phyloP scores from a whole-genome alignment of 2,888 invertebrate genomes.

The Cosmopolites sordidus region DNA sequence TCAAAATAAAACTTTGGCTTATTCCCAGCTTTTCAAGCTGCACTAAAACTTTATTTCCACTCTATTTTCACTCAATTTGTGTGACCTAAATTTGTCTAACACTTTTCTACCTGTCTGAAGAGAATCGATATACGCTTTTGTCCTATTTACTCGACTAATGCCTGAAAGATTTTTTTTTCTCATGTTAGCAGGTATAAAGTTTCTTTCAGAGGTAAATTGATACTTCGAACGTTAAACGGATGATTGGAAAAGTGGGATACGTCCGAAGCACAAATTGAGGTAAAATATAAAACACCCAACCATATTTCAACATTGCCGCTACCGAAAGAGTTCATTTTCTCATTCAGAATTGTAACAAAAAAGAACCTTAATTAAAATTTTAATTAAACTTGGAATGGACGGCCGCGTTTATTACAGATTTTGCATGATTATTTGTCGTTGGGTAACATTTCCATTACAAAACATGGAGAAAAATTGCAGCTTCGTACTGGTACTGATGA shows the following conservation, averaged over 20 bases:
- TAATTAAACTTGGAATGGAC: neutral
- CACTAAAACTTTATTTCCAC: too few species aligned
- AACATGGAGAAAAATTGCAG: too few species aligned
- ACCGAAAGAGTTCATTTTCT: neutral
- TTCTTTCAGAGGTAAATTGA: neutral
- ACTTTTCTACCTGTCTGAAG: too few species aligned
- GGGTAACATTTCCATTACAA: too few species aligned
- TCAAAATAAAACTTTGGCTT: too few species aligned
- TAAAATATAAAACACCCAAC: too few species aligned
- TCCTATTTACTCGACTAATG: too few species aligned
- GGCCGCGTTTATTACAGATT: neutral
- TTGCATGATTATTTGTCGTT: neutral
- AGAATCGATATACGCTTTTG: too few species aligned
- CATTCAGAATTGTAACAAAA: neutral
- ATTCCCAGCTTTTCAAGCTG: too few species aligned
- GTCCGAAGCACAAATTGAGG: neutral
- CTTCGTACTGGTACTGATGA: too few species aligned
- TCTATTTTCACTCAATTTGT: too few species aligned
- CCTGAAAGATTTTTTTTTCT: neutral
- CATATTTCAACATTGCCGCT: neutral
- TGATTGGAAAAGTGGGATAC: neutral
- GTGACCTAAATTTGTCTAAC: too few species aligned
- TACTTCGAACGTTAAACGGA: neutral
- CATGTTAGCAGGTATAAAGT: neutral
- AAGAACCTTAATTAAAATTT: neutral